Evolutionary conservation across 2,113 vertebrate genomes (phyloP), one percentile per base, ranked within the genome.

Genomic region (Zosterops hypoxanthus): DNA sequence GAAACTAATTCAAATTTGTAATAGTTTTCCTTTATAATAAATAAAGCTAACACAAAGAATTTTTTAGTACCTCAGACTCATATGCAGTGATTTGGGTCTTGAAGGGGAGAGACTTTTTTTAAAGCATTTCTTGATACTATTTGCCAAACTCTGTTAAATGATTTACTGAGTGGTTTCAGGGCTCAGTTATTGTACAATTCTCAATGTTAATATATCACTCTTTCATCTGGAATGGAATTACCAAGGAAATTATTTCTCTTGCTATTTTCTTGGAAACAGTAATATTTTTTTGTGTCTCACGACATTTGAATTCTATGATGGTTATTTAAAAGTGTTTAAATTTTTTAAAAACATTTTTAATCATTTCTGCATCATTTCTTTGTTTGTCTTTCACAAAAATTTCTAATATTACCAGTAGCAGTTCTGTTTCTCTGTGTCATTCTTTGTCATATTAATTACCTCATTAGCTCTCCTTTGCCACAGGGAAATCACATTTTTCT

Each of bases 101-200:
- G 70, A 47, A 41, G 12, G 33, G n/a, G 28, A 25, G 29, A 78
- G 28, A 29, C 12, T 13, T 86, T 69, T 90, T 90, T 82, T 49
- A 3, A 57, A 86, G 28, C 26, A 36, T 80, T 92, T 90, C 60
- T 42, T 95, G 59, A 75, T 90, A 55, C 14, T 86, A 49, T 86
- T 60, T 88, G 83, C 68, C 76, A 88, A 60, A 90, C 18, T 77
- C 73, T 85, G 64, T 84, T 93, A 89, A 91, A 82, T 85, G 22
- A 93, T 91, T 93, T 93, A 88, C 80, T 66, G 64, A 56, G 41
- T 83, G 44, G 44, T 83, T 90, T 96, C 59, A 86, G 72, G 70
- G 34, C 44, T 78, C 41, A 56, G 68, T 72, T 82, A 39, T 52
- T 46, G 50, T 65, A 39, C 53, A 60, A 1, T 65, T 93, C 60